Evolutionary conservation across 2,113 vertebrate genomes (phyloP).

Genomic region (Caretta caretta): DNA sequence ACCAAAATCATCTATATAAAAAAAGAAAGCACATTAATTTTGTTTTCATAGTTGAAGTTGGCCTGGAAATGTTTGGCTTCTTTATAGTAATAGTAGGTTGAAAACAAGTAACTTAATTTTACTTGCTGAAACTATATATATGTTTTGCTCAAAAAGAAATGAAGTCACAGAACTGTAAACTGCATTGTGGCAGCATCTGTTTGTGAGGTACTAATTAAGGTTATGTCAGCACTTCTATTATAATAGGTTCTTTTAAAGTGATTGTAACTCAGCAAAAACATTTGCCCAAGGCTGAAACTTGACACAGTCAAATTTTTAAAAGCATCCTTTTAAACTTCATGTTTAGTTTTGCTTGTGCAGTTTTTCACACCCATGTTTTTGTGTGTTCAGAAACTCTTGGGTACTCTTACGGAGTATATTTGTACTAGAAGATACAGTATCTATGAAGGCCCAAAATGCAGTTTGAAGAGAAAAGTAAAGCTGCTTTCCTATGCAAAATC

Average conservation of each 20-base stretch:
- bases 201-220: slow-evolving; percentile 53
- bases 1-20: background rate
- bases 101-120: slow-evolving; percentile 37
- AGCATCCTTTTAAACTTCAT: background rate
- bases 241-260: slow-evolving; percentile 60
- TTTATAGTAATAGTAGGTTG: slow-evolving; percentile 3
- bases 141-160: slow-evolving; percentile 41
- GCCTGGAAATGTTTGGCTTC: background rate
- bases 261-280: slow-evolving; percentile 61
- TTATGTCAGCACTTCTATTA: slow-evolving; percentile 57
- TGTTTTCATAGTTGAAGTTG: background rate
- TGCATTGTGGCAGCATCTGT: slow-evolving; percentile 60
- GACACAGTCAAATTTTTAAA: slow-evolving; percentile 17
- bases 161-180: slow-evolving; percentile 50
- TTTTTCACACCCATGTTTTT: background rate
- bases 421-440: background rate
- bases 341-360: background rate
- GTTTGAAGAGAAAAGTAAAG: background rate
- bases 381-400: background rate
- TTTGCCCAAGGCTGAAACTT: slow-evolving; percentile 61
- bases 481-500: background rate
- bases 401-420: background rate
- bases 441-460: background rate
- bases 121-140: background rate
- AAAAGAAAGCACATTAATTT: background rate